A percentile compares a stretch with the other conserved stretches of the same genome.
Conservation (phyloP, 1,140 invertebrate species). For the Drosophila asahinai region DNA sequence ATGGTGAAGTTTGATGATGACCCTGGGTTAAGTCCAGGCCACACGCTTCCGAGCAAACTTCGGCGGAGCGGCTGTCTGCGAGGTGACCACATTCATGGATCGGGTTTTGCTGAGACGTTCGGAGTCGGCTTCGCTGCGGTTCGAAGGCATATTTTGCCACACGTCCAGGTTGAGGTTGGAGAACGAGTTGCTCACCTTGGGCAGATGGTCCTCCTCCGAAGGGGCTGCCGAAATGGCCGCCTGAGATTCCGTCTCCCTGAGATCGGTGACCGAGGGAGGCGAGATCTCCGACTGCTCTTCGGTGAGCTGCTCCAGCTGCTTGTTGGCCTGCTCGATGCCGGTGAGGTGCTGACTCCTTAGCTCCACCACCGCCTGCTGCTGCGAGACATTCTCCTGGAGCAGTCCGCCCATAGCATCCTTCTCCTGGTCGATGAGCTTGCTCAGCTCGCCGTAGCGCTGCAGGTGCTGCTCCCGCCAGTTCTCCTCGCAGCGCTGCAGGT, state of each 20-base stretch:
- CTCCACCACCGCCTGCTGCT: slow-evolving; percentile 81
- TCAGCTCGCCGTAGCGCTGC: slow-evolving; percentile 60
- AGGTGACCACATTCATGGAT: slow-evolving; percentile 67
- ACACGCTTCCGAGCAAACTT: slow-evolving; percentile 78
- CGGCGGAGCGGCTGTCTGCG: slow-evolving; percentile 63
- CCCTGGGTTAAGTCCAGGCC: slow-evolving; percentile 62
- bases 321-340: slow-evolving; percentile 85
- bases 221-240: neutral
- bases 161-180: slow-evolving; percentile 76
- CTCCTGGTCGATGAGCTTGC: slow-evolving; percentile 59
- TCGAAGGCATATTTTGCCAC: slow-evolving; percentile 66
- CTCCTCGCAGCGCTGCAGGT: slow-evolving; percentile 69
- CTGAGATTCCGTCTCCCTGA: slow-evolving; percentile 1
- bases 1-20: neutral
- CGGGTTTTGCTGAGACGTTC: slow-evolving; percentile 59
- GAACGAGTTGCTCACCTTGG: slow-evolving; percentile 64
- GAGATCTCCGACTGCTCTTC: slow-evolving; percentile 49
- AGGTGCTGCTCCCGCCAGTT: slow-evolving; percentile 70
- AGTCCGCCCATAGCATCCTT: slow-evolving; percentile 53
- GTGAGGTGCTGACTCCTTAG: slow-evolving; percentile 84
- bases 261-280: neutral
- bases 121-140: slow-evolving; percentile 46
- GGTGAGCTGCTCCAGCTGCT: slow-evolving; percentile 83
- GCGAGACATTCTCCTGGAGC: slow-evolving; percentile 73
- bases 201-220: slow-evolving; percentile 13